Percentiles rank a stretch among this genome's conserved stretches.
Evolutionary conservation across 2,797 vertebrate species (phyloP).

Genomic region (Danio kyathit): DNA sequence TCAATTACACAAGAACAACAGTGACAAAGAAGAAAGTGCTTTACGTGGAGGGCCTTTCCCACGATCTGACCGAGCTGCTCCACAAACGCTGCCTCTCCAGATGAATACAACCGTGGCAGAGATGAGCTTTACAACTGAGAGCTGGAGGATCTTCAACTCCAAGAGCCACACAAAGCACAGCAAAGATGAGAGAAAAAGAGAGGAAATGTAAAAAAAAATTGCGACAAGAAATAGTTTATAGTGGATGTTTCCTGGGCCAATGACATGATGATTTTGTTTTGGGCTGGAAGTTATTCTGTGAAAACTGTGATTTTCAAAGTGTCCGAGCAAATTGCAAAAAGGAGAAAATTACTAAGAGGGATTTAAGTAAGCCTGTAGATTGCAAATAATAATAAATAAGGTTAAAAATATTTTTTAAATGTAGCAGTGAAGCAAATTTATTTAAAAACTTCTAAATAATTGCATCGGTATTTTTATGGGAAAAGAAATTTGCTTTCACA

Average conservation of each 20-base stretch:
- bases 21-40: slow-evolving; percentile 81
- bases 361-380: no score
- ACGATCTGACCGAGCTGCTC: slow-evolving; percentile 78
- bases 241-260: neutral
- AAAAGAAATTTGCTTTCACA: no score
- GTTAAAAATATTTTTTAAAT: no score
- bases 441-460: no score
- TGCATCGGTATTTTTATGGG: no score
- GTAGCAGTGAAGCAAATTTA: no score
- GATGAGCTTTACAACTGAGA: slow-evolving; percentile 57
- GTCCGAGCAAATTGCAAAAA: no score
- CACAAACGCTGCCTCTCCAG: slow-evolving; percentile 60
- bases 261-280: neutral
- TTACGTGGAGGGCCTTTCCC: slow-evolving; percentile 86
- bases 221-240: neutral
- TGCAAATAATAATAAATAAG: no score
- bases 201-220: slow-evolving; percentile 8
- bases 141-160: slow-evolving; percentile 48
- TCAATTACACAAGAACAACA: slow-evolving; percentile 87
- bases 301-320: no score
- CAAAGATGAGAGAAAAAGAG: slow-evolving; percentile 16
- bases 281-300: neutral
- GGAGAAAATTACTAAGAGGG: no score
- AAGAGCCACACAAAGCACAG: slow-evolving; percentile 24
- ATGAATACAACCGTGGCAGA: slow-evolving; percentile 59